Conservation (phyloP, 1,140 invertebrate genomes). For the Orussus abietinus region DNA sequence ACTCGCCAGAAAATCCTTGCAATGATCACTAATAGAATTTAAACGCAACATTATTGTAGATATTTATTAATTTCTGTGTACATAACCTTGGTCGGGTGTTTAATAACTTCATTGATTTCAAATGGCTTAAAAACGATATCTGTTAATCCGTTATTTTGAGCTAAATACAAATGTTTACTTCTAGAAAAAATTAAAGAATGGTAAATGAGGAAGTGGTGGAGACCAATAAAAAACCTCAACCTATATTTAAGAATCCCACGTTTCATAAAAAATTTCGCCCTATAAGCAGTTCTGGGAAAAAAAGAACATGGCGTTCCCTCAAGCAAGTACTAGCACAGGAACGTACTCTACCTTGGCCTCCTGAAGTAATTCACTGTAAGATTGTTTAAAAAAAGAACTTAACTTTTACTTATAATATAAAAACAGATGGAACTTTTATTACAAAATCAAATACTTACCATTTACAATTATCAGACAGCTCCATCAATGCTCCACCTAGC, state of each 20-base stretch:
- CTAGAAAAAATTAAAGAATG: constrained; percentile 27
- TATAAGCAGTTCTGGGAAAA: constrained; percentile 59
- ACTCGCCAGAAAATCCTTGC: no score
- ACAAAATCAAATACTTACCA: constrained; percentile 6
- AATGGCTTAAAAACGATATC: no score
- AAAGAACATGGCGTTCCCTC: constrained; percentile 70
- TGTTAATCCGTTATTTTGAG: no score
- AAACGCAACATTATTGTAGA: no score
- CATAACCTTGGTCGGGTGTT: no score
- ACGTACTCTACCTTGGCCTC: constrained; percentile 65
- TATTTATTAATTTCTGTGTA: no score
- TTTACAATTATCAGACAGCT: constrained; percentile 63
- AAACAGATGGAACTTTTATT: constrained; percentile 6
- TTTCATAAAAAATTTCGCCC: constrained; percentile 51
- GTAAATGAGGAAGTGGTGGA: constrained; percentile 41
- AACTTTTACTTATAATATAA: constrained; percentile 4
- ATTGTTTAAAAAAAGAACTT: constrained; percentile 16
- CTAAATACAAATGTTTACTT: no score
- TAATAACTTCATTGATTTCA: no score
- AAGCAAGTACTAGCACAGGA: constrained; percentile 77
- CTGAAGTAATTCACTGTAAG: constrained; percentile 67
- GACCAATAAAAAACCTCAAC: constrained; percentile 35
- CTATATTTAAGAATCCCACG: constrained; percentile 40
- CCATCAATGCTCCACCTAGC: constrained; percentile 85
- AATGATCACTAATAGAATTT: no score